phyloP scores from a whole-genome alignment of 2,113 vertebrate genomes.

The Pseudorhombus dupliciocellatus region DNA sequence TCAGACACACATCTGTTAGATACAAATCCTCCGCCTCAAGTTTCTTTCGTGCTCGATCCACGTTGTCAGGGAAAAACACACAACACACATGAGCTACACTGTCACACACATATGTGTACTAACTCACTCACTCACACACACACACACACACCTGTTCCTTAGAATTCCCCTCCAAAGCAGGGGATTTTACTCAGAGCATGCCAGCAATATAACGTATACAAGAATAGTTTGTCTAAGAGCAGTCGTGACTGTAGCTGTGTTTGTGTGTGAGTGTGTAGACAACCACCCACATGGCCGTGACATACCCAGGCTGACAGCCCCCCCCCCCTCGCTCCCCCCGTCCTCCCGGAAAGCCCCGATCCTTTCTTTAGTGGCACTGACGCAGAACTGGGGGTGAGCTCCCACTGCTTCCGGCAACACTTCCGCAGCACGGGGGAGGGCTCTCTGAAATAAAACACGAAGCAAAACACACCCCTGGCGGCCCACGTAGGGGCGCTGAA shows the following conservation, averaged over 20 bases:
- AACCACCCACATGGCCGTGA: constrained; percentile 78
- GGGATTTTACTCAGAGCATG: constrained; percentile 63
- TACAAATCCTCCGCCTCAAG: constrained; percentile 30
- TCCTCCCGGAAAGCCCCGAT: constrained; percentile 76
- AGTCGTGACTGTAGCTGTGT: constrained; percentile 64
- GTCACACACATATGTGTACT: constrained; percentile 8
- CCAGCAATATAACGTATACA: constrained; percentile 59
- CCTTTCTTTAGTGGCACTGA: constrained; percentile 76
- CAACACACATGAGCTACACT: constrained; percentile 20
- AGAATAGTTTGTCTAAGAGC: constrained; percentile 69
- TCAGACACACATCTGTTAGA: constrained; percentile 47
- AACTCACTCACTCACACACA: constrained; percentile 6
- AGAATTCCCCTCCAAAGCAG: constrained; percentile 70
- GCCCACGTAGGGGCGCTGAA: constrained; percentile 70
- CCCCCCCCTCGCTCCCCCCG: constrained; percentile 10
- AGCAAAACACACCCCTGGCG: constrained; percentile 74
- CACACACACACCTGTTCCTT: constrained; percentile 66
- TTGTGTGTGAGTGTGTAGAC: constrained; percentile 54
- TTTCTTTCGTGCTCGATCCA: constrained; percentile 25
- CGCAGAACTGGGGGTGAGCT: constrained; percentile 76
- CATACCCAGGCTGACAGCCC: constrained; percentile 72
- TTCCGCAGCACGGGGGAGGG: constrained; percentile 72
- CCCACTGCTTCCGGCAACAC: constrained; percentile 78
- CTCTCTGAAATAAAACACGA: constrained; percentile 72
- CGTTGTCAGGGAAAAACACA: constrained; percentile 5